These are phyloP conservation scores for Drosophila ustulata DNA, from an alignment of 2,888 invertebrate genomes.

Conservation along the genomic window DNA sequence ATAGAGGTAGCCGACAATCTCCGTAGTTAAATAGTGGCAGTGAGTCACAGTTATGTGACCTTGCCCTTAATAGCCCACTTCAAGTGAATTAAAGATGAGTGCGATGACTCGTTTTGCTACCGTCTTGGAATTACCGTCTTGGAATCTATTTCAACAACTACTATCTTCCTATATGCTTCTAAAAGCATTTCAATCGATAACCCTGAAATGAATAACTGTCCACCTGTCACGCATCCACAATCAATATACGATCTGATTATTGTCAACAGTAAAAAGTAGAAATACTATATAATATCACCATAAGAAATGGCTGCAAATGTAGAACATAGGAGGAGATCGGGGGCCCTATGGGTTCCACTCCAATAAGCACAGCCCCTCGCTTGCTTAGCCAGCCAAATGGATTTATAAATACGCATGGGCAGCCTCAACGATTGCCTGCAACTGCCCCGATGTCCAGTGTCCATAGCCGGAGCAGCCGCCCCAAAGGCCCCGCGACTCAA, in stretches of 20 bases:
- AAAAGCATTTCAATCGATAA: background rate
- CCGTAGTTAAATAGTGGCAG: background rate
- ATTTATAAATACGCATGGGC: constrained; percentile 40
- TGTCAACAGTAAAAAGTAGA: constrained; percentile 1
- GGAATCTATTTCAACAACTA: background rate
- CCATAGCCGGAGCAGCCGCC: constrained; percentile 8
- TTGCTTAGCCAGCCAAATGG: constrained; percentile 37
- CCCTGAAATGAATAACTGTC: constrained; percentile 18
- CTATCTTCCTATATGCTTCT: background rate
- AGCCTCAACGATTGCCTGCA: constrained; percentile 22
- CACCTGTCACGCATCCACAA: constrained; percentile 29
- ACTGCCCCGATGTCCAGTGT: constrained; percentile 25
- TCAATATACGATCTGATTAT: constrained; percentile 34
- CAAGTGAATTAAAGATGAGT: constrained; percentile 19
- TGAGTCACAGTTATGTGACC: constrained; percentile 32
- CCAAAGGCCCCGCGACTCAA: constrained; percentile 17
- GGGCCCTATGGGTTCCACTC: constrained; percentile 45
- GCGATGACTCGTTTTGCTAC: background rate
- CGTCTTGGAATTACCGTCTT: background rate
- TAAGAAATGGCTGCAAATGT: constrained; percentile 31
- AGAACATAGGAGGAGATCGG: constrained; percentile 32
- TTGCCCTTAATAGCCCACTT: constrained; percentile 29
- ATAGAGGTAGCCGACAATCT: constrained; percentile 14
- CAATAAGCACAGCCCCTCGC: constrained; percentile 42
- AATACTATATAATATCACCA: constrained; percentile 2